These are phyloP conservation scores for Xestoiulus laeticollis DNA, from an alignment of 2,888 invertebrate species.

Conservation along the genomic window DNA sequence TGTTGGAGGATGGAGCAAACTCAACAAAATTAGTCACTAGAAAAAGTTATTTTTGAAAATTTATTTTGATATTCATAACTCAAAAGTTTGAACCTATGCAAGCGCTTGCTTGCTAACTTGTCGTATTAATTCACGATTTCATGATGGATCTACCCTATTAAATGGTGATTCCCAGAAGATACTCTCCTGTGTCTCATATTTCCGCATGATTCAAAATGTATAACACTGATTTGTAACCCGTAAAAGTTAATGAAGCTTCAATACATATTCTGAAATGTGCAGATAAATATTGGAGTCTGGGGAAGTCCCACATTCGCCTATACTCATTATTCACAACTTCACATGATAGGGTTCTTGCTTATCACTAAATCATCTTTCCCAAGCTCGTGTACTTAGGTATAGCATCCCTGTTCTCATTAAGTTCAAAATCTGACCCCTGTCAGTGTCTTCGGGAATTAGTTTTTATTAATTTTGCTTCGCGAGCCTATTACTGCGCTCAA, in stretches of 20 bases:
- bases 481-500: not conserved
- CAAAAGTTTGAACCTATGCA: not conserved
- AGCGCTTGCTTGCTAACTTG: not conserved
- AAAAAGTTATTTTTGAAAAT: not conserved
- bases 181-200: not conserved
- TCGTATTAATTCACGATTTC: slow-evolving; percentile 21
- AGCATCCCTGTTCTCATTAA: not conserved
- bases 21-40: not conserved
- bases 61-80: not conserved
- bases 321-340: slow-evolving; percentile 2
- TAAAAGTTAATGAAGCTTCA: not conserved
- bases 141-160: slow-evolving; percentile 31
- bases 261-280: not conserved
- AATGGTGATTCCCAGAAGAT: not conserved
- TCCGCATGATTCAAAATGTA: not conserved
- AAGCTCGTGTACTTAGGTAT: not conserved
- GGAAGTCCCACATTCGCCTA: not conserved
- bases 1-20: not conserved
- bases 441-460: slow-evolving; percentile 3
- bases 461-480: not conserved
- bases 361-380: not conserved
- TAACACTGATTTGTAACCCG: not conserved
- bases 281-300: not conserved
- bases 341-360: not conserved
- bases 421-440: slow-evolving; percentile 25